Evolutionary conservation across 2,888 invertebrate genomes (phyloP).

Genomic region (Odontothrips loti): DNA sequence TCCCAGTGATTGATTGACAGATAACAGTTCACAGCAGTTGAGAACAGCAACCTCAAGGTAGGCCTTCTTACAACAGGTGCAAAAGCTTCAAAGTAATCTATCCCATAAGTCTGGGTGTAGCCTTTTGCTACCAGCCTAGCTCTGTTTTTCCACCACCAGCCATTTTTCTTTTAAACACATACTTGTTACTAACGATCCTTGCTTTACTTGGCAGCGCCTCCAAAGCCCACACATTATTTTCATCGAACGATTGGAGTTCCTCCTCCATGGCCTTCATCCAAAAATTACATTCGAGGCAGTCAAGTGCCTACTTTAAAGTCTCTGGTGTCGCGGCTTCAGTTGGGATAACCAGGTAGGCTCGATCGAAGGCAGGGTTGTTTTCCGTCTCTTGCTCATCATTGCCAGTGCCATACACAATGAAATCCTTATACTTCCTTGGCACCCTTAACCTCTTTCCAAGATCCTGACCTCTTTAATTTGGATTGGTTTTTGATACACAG

Average conservation of each 20-base stretch:
- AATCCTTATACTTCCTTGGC: too few species aligned
- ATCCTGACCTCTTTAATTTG: too few species aligned
- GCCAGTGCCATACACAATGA: too few species aligned
- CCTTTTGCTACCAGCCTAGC: slow-evolving; percentile 40
- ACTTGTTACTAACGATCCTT: slow-evolving; percentile 36
- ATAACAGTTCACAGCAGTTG: slow-evolving; percentile 38
- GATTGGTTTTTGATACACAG: too few species aligned
- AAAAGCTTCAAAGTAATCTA: slow-evolving; percentile 41
- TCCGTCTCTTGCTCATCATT: too few species aligned
- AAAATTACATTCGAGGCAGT: too few species aligned
- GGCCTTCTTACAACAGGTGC: slow-evolving; percentile 40
- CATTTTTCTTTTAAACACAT: slow-evolving; percentile 39
- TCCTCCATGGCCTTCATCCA: slow-evolving; percentile 38
- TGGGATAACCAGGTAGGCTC: too few species aligned
- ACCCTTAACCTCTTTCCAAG: too few species aligned
- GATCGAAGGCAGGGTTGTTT: too few species aligned
- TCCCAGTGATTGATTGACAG: slow-evolving; percentile 40
- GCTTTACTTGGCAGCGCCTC: slow-evolving; percentile 33
- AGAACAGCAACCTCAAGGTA: slow-evolving; percentile 39
- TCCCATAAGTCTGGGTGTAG: slow-evolving; percentile 38
- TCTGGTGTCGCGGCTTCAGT: too few species aligned
- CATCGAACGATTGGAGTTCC: slow-evolving; percentile 34
- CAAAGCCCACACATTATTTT: slow-evolving; percentile 37
- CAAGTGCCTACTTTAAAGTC: too few species aligned
- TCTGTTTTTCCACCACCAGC: slow-evolving; percentile 37